A percentile compares a stretch with the other conserved stretches of the same genome.
Conservation (phyloP, 2,888 invertebrate species). For the Conops quadrifasciatus region DNA sequence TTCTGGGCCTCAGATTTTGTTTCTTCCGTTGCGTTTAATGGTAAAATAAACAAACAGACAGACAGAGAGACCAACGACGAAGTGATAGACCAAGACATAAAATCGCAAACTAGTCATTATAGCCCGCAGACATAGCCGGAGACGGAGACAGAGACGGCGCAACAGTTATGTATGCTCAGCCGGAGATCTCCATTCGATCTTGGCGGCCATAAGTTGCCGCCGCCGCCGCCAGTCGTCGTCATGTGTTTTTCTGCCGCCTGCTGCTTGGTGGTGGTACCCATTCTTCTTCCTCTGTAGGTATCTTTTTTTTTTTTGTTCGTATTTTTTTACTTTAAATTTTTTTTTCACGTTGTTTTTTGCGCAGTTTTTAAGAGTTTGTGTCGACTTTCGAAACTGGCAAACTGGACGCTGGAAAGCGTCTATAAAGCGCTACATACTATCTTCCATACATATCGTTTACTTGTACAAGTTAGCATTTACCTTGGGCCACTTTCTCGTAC, state of each 20-base stretch:
- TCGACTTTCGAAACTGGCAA: background rate
- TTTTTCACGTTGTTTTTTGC: background rate
- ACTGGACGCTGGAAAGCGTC: background rate
- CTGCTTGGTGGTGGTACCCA: conserved; percentile 20
- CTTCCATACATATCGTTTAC: too few relatives aligned
- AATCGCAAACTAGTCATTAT: conserved; percentile 19
- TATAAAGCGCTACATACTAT: too few relatives aligned
- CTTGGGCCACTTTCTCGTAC: too few relatives aligned
- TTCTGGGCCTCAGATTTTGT: background rate
- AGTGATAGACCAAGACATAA: conserved; percentile 33
- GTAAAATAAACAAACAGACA: conserved; percentile 29
- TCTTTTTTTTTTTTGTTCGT: background rate
- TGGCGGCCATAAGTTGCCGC: background rate
- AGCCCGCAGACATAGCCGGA: conserved; percentile 38
- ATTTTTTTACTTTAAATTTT: background rate
- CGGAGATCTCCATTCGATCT: conserved; percentile 28
- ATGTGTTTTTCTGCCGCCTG: background rate
- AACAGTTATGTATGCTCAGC: background rate
- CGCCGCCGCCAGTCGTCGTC: background rate
- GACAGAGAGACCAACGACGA: background rate
- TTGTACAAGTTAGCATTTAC: too few relatives aligned
- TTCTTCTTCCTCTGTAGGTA: background rate
- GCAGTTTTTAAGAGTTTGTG: conserved; percentile 14
- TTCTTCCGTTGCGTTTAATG: conserved; percentile 22
- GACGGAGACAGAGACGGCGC: background rate